A percentile compares a stretch with the other conserved stretches of the same genome.
phyloP scores from a whole-genome alignment of 2,888 invertebrate genomes.

The Ennomos fuscantarius region DNA sequence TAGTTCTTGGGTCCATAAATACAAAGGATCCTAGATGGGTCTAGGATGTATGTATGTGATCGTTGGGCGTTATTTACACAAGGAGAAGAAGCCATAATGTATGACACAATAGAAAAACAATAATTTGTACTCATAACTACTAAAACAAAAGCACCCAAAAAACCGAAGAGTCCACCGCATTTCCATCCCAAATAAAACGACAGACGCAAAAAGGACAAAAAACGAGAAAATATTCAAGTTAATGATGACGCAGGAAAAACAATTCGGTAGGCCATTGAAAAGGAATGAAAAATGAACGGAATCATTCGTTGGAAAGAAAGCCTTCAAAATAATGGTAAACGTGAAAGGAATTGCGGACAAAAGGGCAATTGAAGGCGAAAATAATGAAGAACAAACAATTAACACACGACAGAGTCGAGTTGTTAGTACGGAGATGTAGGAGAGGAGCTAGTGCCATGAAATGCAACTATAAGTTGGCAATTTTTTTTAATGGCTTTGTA shows the following conservation, averaged over 20 bases:
- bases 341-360: conserved; percentile 77
- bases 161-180: conserved; percentile 22
- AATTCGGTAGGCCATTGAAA: conserved; percentile 72
- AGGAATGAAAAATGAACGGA: conserved; percentile 76
- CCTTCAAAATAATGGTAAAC: conserved; percentile 73
- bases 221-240: conserved; percentile 58
- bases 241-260: conserved; percentile 78
- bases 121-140: conserved; percentile 5
- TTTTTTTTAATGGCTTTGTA: too few relatives aligned
- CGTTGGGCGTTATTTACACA: too few relatives aligned
- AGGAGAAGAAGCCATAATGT: too few relatives aligned
- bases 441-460: conserved; percentile 35
- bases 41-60: too few relatives aligned
- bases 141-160: conserved; percentile 31
- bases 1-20: too few relatives aligned
- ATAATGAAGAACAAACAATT: conserved; percentile 84
- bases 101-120: background rate
- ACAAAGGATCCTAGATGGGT: too few relatives aligned
- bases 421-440: conserved; percentile 37
- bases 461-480: background rate
- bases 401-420: conserved; percentile 69
- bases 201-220: conserved; percentile 23
- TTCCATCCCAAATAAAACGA: conserved; percentile 29
- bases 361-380: conserved; percentile 83
- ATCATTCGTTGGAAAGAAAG: conserved; percentile 74